Conservation (phyloP, 2,888 invertebrate species). For the Thera britannica region DNA sequence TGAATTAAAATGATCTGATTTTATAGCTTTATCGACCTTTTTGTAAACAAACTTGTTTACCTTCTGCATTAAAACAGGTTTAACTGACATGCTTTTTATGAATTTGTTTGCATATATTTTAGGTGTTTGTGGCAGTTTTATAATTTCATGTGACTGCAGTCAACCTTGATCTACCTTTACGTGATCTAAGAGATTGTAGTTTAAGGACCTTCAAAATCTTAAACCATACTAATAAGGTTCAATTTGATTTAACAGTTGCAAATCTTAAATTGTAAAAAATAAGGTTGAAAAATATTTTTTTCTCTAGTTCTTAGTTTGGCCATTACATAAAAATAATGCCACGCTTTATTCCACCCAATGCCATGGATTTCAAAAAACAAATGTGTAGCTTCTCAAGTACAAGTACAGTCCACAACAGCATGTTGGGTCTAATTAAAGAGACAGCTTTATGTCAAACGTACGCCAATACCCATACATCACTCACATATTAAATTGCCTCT, state of each 20-base stretch:
- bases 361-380: too few species aligned
- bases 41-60: not conserved
- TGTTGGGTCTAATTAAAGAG: too few species aligned
- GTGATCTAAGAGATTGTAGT: conserved; percentile 21
- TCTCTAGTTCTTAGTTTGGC: too few species aligned
- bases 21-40: not conserved
- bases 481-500: too few species aligned
- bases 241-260: not conserved
- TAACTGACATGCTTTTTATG: not conserved
- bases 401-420: too few species aligned
- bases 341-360: too few species aligned
- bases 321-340: too few species aligned
- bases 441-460: too few species aligned
- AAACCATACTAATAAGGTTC: not conserved
- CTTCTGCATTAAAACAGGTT: not conserved
- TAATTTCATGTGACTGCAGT: conserved; percentile 8
- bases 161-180: conserved; percentile 23
- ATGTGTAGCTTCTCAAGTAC: too few species aligned
- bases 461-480: too few species aligned
- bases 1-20: not conserved
- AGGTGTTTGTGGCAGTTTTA: conserved; percentile 8
- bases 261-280: too few species aligned
- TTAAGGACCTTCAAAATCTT: conserved; percentile 1
- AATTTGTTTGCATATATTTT: conserved; percentile 9
- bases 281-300: too few species aligned